Evolutionary conservation across 2,113 vertebrate species (phyloP), one percentile per base, ranked within the genome.

Genomic region (Triplophysa siluroides): DNA sequence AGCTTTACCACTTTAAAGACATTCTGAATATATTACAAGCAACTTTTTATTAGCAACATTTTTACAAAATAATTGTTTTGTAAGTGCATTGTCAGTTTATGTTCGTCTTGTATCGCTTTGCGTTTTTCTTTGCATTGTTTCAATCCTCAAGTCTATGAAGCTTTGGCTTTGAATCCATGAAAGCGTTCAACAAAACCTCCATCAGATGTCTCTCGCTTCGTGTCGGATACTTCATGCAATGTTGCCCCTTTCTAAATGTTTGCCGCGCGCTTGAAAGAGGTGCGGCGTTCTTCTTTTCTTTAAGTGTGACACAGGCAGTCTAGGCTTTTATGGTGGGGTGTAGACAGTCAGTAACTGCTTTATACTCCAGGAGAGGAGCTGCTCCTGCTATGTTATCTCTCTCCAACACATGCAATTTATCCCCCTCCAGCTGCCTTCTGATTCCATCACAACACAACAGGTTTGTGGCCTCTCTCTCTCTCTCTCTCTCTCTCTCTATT

Each of bases 401-500:
- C 74, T 61, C 64, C 23, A 62, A 78, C 81, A 81, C 80, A 78
- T 68, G 23, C 80, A 82, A 75, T 83, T 78, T 82, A 38, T 63
- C 54, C 24, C 61, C 70, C 41, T 78, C 78, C 58, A 68, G 69
- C 24, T 78, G 62, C 33, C 29, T 82, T 78, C 56, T 69, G 78
- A 86, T 82, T 83, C 62, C 84, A 84, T 84, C 83, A 86, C 82
- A 80, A 84, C 47, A 74, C 63, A 58, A 63, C 80, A 81, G 80
- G 60, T 76, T 54, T 64, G 66, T 77, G 26, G 33, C 38, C 38
- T 62, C 41, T 7, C 73, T 47, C 54, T 58, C 68, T 43, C 43
- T 38, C 3, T 14, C 54, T 21, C 2, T 65, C 73, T 18, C 60
- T 63, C 61, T 41, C 62, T 33, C 18, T 26, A 26, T 23, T 47